Evolutionary conservation across 2,888 invertebrate species (phyloP), one percentile per base, ranked within the genome.

Genomic region (Leptinotarsa tumamoca): DNA sequence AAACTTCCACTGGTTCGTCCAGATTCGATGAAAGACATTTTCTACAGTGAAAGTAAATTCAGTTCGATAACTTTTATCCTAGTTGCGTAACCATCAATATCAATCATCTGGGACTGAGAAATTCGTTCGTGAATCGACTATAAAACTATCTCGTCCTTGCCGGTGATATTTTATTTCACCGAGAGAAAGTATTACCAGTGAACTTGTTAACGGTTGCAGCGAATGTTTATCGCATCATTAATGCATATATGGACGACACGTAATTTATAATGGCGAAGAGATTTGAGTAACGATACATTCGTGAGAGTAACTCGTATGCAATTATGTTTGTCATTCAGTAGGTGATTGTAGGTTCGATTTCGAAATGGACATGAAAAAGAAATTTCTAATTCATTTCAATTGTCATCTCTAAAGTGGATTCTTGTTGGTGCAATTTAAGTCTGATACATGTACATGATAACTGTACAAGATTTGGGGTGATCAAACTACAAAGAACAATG

Each of bases 141-240:
- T 4, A 63, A 63, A 63, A 43, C 33, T 33, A 33, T 63, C 33
- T 33, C 27, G n/a, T 63, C 63, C 63, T 43, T 63, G 33, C 17
- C 33, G 33, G 63, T 58, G 63, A 63, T 63, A 33, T n/a, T 63
- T 33, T 63, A 13, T n/a, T 63, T 63, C 63, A 43, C 63, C 63
- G 63, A 71, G 80, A 71, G 79, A 80, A 79, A 80, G 80, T 80
- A 49, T 78, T 78, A 77, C 71, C 79, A 79, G 68, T 80, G 79
- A 80, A 80, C 80, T 79, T 80, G 79, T 71, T 73, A 72, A 74
- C 73, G 71, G 71, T 54, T 52, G 71, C 49, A 51, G 72, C 74
- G 80, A 80, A 80, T 80, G 76, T 78, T 77, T 77, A 79, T 69
- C 68, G 74, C 74, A 75, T 80, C 78, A 79, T 80, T 79, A 79